Conservation (phyloP, 1,140 invertebrate genomes). For the Penaeus chinensis region DNA sequence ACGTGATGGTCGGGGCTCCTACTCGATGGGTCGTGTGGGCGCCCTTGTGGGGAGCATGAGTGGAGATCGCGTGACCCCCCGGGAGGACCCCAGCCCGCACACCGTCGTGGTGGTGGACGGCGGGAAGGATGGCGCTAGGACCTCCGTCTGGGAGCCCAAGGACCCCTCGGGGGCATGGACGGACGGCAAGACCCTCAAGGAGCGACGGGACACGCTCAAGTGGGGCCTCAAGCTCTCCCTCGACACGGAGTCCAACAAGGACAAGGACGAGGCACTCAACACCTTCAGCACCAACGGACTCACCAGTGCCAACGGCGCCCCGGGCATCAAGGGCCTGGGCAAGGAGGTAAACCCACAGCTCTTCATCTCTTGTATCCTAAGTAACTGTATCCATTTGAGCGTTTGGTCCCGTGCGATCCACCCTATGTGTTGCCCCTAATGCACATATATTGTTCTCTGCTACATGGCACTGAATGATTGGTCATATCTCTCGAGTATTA, state of each 20-base stretch:
- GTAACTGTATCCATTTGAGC: not conserved
- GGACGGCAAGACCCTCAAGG: conserved; percentile 62
- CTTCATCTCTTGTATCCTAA: conserved; percentile 80
- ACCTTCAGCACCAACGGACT: conserved; percentile 63
- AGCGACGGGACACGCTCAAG: conserved; percentile 60
- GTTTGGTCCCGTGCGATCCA: not conserved
- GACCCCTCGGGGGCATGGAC: conserved; percentile 61
- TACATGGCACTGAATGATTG: no score
- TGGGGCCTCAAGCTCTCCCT: conserved; percentile 64
- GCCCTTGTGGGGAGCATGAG: conserved; percentile 64
- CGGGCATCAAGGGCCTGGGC: conserved; percentile 63
- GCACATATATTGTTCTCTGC: no score
- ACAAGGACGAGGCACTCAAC: conserved; percentile 56
- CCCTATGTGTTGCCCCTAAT: no score
- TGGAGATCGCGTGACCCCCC: conserved; percentile 63
- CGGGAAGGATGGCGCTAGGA: conserved; percentile 62
- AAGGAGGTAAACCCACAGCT: conserved; percentile 61
- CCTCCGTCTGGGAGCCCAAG: conserved; percentile 64
- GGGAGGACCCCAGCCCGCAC: conserved; percentile 62
- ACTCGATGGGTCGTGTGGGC: conserved; percentile 64
- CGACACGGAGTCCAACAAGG: conserved; percentile 62
- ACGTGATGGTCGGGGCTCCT: conserved; percentile 52
- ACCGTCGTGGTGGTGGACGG: conserved; percentile 61
- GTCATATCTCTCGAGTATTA: no score
- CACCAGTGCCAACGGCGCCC: conserved; percentile 63